These are phyloP conservation scores for Dioctria linearis DNA, from an alignment of 2,888 invertebrate species.

Conservation along the genomic window DNA sequence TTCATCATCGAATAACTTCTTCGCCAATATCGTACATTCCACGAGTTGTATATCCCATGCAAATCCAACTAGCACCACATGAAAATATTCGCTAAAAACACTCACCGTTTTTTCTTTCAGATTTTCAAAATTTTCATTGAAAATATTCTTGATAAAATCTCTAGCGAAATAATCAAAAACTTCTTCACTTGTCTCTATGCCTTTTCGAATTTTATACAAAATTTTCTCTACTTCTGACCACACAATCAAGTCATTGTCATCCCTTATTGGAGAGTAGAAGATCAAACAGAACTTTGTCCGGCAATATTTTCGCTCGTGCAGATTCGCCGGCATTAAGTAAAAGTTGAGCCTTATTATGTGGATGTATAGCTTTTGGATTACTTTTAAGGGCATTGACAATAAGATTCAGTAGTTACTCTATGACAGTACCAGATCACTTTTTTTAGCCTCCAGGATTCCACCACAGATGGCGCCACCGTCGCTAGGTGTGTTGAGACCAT, in stretches of 20 bases:
- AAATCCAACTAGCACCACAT: not conserved
- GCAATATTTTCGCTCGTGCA: not conserved
- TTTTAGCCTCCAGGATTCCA: no score
- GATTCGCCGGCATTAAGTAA: conserved; percentile 79
- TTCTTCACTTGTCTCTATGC: conserved; percentile 62
- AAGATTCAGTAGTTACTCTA: no score
- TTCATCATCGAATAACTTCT: conserved; percentile 10
- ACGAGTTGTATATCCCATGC: conserved; percentile 22
- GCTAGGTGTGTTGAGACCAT: no score
- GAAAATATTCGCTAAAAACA: not conserved
- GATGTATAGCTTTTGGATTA: conserved; percentile 78
- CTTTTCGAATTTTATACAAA: conserved; percentile 61
- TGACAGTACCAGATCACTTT: no score
- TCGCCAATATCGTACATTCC: not conserved
- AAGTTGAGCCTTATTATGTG: conserved; percentile 86
- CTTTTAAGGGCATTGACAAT: conserved; percentile 77
- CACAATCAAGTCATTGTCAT: conserved; percentile 78
- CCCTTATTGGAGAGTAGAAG: conserved; percentile 74
- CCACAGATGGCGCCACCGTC: no score
- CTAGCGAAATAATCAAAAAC: conserved; percentile 65
- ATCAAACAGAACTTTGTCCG: conserved; percentile 65
- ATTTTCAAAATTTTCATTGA: not conserved
- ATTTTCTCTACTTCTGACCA: conserved; percentile 75
- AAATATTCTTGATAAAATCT: conserved; percentile 60
- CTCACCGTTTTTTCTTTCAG: not conserved